Conservation (phyloP, 2,888 invertebrate genomes). For the Dasypolia templi region DNA sequence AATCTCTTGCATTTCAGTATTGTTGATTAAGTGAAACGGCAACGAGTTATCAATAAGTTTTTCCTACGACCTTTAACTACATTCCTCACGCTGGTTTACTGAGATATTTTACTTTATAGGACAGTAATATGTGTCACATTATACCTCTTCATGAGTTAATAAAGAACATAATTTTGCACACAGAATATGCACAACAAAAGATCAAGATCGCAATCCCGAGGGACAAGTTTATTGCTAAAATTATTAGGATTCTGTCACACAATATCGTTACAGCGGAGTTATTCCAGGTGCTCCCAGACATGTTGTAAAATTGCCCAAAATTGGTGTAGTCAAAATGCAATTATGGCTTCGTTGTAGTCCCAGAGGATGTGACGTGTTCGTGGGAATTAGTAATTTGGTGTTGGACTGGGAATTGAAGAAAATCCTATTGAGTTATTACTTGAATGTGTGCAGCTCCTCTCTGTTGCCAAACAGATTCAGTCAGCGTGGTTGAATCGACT, state of each 20-base stretch:
- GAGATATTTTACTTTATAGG: too few species aligned
- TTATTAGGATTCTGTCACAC: slow-evolving; percentile 57
- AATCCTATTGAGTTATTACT: not conserved
- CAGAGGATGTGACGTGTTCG: slow-evolving; percentile 5
- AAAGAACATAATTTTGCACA: slow-evolving; percentile 19
- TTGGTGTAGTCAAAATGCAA: slow-evolving; percentile 49
- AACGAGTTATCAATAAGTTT: not conserved
- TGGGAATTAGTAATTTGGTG: slow-evolving; percentile 30
- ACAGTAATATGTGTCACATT: not conserved
- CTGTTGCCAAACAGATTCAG: not conserved
- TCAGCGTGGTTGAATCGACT: not conserved
- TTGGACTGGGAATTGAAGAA: slow-evolving; percentile 2
- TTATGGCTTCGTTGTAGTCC: slow-evolving; percentile 30
- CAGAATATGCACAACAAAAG: slow-evolving; percentile 23
- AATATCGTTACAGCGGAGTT: slow-evolving; percentile 47
- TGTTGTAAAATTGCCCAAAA: slow-evolving; percentile 60
- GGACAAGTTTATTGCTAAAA: slow-evolving; percentile 59
- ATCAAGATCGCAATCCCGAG: slow-evolving; percentile 45
- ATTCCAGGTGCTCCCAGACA: slow-evolving; percentile 54
- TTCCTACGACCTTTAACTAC: too few species aligned
- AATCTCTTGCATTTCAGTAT: not conserved
- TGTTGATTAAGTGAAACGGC: not conserved
- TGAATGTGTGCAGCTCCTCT: not conserved
- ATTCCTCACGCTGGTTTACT: not conserved
- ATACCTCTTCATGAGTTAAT: slow-evolving; percentile 11